Evolutionary conservation across 2,797 vertebrate genomes (phyloP), one percentile per base, ranked within the genome.

Genomic region (Hafferia zeledoni): DNA sequence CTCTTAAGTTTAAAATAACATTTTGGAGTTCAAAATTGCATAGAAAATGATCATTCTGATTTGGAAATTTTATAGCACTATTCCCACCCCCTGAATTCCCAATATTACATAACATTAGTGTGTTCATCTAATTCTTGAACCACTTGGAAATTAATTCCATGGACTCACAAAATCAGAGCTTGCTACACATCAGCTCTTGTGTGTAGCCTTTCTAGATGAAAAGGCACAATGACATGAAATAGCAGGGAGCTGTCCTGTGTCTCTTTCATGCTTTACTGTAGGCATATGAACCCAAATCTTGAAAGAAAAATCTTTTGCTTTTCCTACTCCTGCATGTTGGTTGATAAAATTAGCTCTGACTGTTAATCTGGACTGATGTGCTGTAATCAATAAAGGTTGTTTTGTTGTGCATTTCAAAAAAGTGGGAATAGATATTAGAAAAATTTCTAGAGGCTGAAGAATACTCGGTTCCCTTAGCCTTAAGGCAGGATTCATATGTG

Each of bases 1-100:
- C 31, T 93, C 55, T 79, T 39, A 84, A 69, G 49, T 84, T 84
- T 84, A 79, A 93, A 90, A 76, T 86, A 89, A 79, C n/a, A 67
- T 64, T 44, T 87, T 72, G 64, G 30, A 60, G 19, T 77, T 92
- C 31, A 80, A 86, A 93, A 79, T 89, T 87, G 49, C 35, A 61
- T 39, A 71, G 56, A 49, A 87, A 89, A 43, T 80, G 8, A 83
- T 93, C 8, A 14, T 86, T 78, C 49, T 93, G 74, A 85, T 95
- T 93, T 92, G 68, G 56, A 89, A 95, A 95, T 85, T 57, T 67
- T 37, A 71, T 67, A 85, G 68, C 52, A 33, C 41, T 55, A 19
- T 70, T 95, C 52, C 55, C 37, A 63, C 64, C 22, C 87, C 30
- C 60, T 77, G 44, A 70, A 87, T 71, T 90, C 44, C 53, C 15